Evolutionary conservation across 2,797 vertebrate species (phyloP).

Genomic region (Diglossa cyanea): DNA sequence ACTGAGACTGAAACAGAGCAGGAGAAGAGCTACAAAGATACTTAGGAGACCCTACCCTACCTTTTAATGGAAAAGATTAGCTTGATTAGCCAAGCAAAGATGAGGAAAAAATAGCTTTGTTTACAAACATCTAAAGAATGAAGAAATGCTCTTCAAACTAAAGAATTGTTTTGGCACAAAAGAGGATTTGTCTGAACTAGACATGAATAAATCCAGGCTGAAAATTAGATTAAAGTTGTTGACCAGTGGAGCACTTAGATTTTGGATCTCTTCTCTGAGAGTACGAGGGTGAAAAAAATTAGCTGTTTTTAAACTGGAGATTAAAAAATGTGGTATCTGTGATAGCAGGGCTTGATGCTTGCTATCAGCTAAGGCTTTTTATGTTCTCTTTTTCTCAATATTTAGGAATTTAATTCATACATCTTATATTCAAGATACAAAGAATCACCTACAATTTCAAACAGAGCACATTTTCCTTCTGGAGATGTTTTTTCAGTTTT

Average conservation of each 20-base stretch:
- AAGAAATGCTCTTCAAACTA: neutral
- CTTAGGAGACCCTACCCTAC: neutral
- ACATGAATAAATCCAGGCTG: neutral
- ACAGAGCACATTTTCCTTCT: neutral
- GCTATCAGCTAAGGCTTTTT: neutral
- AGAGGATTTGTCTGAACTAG: neutral
- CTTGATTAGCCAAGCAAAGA: neutral
- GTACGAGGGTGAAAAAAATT: neutral
- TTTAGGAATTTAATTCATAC: neutral
- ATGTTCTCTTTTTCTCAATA: neutral
- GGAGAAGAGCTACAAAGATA: neutral
- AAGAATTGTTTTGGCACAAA: neutral
- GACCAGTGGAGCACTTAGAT: neutral
- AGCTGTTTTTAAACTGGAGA: neutral
- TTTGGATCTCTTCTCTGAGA: neutral
- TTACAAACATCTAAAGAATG: neutral
- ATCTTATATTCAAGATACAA: neutral
- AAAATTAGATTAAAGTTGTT: slow-evolving; percentile 17
- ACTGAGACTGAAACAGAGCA: neutral
- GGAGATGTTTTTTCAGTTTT: neutral
- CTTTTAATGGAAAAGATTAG: neutral
- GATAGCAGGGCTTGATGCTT: neutral
- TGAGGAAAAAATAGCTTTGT: neutral
- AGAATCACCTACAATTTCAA: neutral
- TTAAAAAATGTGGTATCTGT: neutral